phyloP scores from a whole-genome alignment of 2,888 invertebrate genomes.

The Tupiocoris notatus region DNA sequence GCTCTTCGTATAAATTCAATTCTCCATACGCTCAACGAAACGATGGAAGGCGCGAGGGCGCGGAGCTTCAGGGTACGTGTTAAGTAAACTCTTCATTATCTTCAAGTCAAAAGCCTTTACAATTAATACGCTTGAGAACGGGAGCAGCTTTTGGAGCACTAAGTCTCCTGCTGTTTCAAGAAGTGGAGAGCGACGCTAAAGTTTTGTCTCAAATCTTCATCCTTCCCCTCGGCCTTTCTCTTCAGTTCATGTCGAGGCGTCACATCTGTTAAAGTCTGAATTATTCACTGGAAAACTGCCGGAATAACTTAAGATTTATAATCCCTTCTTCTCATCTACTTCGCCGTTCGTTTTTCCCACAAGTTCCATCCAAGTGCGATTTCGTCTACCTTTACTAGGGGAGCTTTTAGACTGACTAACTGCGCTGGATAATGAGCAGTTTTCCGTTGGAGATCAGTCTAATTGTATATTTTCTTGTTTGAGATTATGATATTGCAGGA shows the following conservation, averaged over 20 bases:
- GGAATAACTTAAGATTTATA: constrained; percentile 48
- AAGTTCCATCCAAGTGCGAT: background rate
- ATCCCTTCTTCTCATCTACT: constrained; percentile 42
- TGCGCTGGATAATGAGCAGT: no score
- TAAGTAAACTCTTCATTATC: constrained; percentile 39
- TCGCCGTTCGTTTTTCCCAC: no score
- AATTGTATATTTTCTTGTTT: no score
- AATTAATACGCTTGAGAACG: constrained; percentile 38
- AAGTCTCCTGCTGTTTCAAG: constrained; percentile 13
- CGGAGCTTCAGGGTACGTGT: background rate
- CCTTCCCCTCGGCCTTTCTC: constrained; percentile 1
- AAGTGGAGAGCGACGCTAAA: constrained; percentile 10
- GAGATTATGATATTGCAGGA: no score
- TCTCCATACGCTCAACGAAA: no score
- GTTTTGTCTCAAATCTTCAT: constrained; percentile 38
- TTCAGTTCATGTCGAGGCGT: constrained; percentile 27
- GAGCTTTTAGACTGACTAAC: no score
- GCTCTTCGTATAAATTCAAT: background rate
- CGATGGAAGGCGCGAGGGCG: no score
- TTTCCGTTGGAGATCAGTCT: no score
- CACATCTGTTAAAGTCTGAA: constrained; percentile 43
- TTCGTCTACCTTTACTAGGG: background rate
- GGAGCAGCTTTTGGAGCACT: constrained; percentile 33
- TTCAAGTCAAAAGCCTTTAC: constrained; percentile 34
- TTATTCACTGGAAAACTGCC: constrained; percentile 48